Evolutionary conservation across 2,113 vertebrate species (phyloP).

Genomic region (Dipodomys spectabilis): DNA sequence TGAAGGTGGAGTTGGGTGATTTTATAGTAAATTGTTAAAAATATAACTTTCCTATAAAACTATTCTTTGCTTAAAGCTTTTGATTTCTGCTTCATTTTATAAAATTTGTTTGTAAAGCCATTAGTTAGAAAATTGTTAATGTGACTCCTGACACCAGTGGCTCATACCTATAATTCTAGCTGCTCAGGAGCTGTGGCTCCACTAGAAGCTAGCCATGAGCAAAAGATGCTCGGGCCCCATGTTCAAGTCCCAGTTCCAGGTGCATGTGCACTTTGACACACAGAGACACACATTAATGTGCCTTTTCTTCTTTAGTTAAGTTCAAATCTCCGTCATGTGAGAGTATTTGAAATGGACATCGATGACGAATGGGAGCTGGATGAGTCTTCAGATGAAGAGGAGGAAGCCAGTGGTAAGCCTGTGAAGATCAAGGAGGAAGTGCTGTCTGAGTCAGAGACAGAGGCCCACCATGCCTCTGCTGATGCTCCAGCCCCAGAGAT

Average conservation of each 20-base stretch:
- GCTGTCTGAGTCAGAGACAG: conserved; percentile 75
- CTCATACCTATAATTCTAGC: no score
- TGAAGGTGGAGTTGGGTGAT: conserved; percentile 4
- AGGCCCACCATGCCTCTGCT: conserved; percentile 34
- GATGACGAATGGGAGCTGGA: conserved; percentile 95
- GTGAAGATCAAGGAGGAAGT: conserved; percentile 81
- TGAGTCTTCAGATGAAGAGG: conserved; percentile 92
- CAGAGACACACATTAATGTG: not conserved
- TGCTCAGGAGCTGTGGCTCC: no score
- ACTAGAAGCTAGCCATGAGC: no score
- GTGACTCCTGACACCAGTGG: no score
- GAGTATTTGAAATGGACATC: conserved; percentile 99
- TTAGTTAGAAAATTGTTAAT: not conserved
- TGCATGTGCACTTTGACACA: no score
- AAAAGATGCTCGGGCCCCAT: no score
- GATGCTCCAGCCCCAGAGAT: conserved; percentile 62
- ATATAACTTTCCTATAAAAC: not conserved
- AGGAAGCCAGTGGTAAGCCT: conserved; percentile 78
- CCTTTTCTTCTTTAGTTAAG: conserved; percentile 89
- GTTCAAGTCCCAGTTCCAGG: no score
- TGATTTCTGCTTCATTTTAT: conserved; percentile 9
- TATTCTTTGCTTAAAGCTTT: conserved; percentile 18
- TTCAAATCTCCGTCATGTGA: conserved; percentile 94
- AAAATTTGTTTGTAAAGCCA: not conserved
- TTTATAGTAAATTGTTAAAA: not conserved